Evolutionary conservation across 1,140 invertebrate species (phyloP).

Genomic region (Zaprionus africanus): DNA sequence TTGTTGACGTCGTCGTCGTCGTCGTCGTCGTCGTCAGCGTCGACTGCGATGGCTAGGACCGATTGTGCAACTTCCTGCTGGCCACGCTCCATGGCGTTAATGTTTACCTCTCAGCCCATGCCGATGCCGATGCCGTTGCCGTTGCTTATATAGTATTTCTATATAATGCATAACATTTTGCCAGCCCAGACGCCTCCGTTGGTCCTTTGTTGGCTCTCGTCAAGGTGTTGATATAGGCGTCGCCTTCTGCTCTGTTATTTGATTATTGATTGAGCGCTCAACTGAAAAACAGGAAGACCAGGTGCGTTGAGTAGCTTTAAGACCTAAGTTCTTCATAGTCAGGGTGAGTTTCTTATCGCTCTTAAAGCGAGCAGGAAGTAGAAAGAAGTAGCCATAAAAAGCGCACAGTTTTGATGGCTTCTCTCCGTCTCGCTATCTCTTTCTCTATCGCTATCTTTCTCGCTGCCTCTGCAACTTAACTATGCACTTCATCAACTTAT

Average conservation of each 20-base stretch:
- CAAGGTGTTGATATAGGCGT: constrained; percentile 63
- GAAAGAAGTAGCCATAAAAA: background rate
- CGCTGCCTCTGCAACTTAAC: constrained; percentile 9
- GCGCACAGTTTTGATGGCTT: background rate
- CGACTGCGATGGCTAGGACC: constrained; percentile 32
- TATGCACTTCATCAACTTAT: constrained; percentile 35
- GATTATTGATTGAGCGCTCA: constrained; percentile 61
- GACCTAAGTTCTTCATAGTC: background rate
- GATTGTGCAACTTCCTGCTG: constrained; percentile 60
- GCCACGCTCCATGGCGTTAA: constrained; percentile 59
- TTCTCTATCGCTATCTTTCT: background rate
- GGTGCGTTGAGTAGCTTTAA: constrained; percentile 26
- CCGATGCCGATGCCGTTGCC: background rate
- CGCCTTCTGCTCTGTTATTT: constrained; percentile 41
- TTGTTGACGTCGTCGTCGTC: background rate
- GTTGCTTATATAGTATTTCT: constrained; percentile 37
- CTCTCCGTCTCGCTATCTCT: background rate
- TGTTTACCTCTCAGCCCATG: constrained; percentile 44
- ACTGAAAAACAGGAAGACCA: constrained; percentile 47
- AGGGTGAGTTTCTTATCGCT: no score
- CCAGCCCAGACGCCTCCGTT: constrained; percentile 28
- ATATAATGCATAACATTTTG: constrained; percentile 64
- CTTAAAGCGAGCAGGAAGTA: background rate
- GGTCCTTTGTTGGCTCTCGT: constrained; percentile 49
- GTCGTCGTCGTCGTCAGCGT: background rate